Evolutionary conservation across 2,888 invertebrate species (phyloP), one percentile per base, ranked within the genome.

Genomic region (Glyphotaelius pellucidus): DNA sequence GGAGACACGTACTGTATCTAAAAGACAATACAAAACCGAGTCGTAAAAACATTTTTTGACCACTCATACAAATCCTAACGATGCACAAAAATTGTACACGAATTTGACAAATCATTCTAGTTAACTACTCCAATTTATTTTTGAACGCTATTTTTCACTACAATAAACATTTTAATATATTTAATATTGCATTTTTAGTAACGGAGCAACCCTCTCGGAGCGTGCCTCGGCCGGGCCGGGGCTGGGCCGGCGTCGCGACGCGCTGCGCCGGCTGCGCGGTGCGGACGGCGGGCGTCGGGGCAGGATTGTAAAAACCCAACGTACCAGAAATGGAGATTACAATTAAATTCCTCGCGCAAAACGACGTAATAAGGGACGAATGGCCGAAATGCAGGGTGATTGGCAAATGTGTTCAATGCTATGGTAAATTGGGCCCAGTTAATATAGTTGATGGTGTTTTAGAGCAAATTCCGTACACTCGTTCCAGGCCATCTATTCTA

Each of bases 331-430:
- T 92, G 79, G 93, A 93, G 93, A 93, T 93, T 93, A 93, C 93
- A 93, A 93, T 93, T 93, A 93, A 93, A 93, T 93, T 93, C 93
- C 92, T 93, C 93, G 91, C 92, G 93, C 93, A 93, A 92, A 93
- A 92, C 92, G 93, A 89, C 91, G 91, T 92, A 92, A 93, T 92
- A 92, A 92, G 92, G 91, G 93, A 93, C 92, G 93, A 92, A 93
- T 92, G 93, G 91, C 19, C 89, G 32, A 47, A 35, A 11, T 80
- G 32, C 47, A 42, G 86, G 90, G 90, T 86, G 80, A 67, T 67
- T 67, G 9, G 67, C 7, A 67, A 67, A n/a, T 67, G 25, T 67
- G 25, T 67, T 19, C 25, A 67, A 25, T 25, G 9, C 67, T 67
- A 9, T 67, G 25, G 2, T 67, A 67, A 67, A 3, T 47, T 47